Evolutionary conservation across 2,797 vertebrate genomes (phyloP).

Genomic region (Neostethus bicornis): DNA sequence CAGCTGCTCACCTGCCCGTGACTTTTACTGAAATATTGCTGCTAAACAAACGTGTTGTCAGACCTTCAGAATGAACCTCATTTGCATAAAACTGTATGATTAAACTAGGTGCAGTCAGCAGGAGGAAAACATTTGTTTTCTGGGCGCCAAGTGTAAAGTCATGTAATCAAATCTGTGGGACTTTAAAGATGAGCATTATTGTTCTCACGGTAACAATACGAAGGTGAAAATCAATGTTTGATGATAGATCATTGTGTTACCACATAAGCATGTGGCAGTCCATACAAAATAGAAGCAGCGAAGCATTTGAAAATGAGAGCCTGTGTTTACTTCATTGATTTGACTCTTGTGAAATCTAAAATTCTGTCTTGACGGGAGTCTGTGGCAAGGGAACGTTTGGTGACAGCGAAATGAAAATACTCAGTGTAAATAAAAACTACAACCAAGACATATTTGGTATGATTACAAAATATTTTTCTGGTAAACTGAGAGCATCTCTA

Average conservation of each 20-base stretch:
- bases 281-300: background rate
- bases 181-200: background rate
- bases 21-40: slow-evolving; percentile 35
- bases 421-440: background rate
- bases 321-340: background rate
- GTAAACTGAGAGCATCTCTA: background rate
- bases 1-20: slow-evolving; percentile 27
- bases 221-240: background rate
- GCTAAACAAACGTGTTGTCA: slow-evolving; percentile 45
- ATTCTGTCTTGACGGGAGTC: background rate
- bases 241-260: background rate
- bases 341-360: background rate
- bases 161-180: slow-evolving; percentile 1
- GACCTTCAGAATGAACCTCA: slow-evolving; percentile 46
- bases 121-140: slow-evolving; percentile 39
- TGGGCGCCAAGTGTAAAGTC: slow-evolving; percentile 6
- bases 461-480: background rate
- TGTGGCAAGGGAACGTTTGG: background rate
- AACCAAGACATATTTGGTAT: background rate
- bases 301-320: background rate
- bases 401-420: background rate
- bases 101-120: slow-evolving; percentile 35
- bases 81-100: slow-evolving; percentile 64
- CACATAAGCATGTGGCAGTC: background rate
- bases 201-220: background rate